Evolutionary conservation across 2,888 invertebrate species (phyloP), one percentile per base, ranked within the genome.

Genomic region (Entomobrya multifasciata): DNA sequence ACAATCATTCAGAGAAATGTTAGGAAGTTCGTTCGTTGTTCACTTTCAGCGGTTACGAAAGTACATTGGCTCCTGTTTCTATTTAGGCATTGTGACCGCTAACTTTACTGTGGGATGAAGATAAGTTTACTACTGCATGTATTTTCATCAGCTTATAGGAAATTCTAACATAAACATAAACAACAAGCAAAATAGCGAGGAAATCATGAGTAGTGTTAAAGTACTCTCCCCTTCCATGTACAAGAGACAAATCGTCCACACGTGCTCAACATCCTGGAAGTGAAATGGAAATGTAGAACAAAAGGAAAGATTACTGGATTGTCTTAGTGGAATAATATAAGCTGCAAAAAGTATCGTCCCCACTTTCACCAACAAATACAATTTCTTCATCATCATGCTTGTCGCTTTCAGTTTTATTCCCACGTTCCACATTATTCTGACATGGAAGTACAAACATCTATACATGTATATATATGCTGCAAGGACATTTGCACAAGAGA

Each of bases 81-180:
- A n/a, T n/a, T n/a, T n/a, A n/a, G n/a, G n/a, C n/a, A n/a, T n/a
- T n/a, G n/a, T n/a, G n/a, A n/a, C n/a, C n/a, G n/a, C n/a, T n/a
- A n/a, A n/a, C n/a, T n/a, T n/a, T n/a, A n/a, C n/a, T n/a, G n/a
- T n/a, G n/a, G n/a, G n/a, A 65, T 70, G 80, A 41, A 60, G 76
- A 76, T 65, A 76, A 76, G 76, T 76, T 83, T 83, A 83, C n/a
- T n/a, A n/a, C 52, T 76, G 25, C 83, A 49, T 27, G n/a, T 72
- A 72, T 60, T 47, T 57, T 82, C 52, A 65, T 49, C 67, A 49
- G n/a, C n/a, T n/a, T n/a, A n/a, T n/a, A n/a, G n/a, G n/a, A n/a
- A n/a, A n/a, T n/a, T n/a, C n/a, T n/a, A n/a, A 17, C 67, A 55
- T 55, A 3, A 55, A 4, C 55, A 55, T 20, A 17, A 55, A 13